A percentile compares a stretch with the other conserved stretches of the same genome.
Conservation (phyloP, 1,140 invertebrate species). For the Galleria mellonella region DNA sequence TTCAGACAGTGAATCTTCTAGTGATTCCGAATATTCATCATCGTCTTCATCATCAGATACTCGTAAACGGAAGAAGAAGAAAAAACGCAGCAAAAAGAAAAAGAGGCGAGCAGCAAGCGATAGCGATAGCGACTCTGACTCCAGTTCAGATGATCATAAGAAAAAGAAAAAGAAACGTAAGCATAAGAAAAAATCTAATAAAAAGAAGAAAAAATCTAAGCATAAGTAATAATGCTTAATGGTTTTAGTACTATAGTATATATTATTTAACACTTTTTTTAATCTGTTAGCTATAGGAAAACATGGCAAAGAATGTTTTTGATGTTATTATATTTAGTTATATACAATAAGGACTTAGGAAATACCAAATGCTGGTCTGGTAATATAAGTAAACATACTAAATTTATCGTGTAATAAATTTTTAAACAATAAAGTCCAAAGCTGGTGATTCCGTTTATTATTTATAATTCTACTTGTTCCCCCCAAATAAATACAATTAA, state of each 20-base stretch:
- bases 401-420: too few relatives aligned
- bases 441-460: too few relatives aligned
- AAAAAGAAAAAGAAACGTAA: slow-evolving; percentile 73
- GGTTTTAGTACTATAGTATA: too few relatives aligned
- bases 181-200: slow-evolving; percentile 70
- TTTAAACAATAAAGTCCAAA: too few relatives aligned
- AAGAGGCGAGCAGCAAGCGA: slow-evolving; percentile 62
- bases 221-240: slow-evolving; percentile 41
- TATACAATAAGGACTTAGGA: too few relatives aligned
- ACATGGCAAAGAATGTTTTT: neutral
- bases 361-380: too few relatives aligned
- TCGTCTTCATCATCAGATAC: slow-evolving; percentile 63
- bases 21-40: slow-evolving; percentile 53
- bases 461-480: too few relatives aligned
- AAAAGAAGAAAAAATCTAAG: slow-evolving; percentile 74
- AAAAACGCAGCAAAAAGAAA: slow-evolving; percentile 65
- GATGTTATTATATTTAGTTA: neutral
- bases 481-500: too few relatives aligned
- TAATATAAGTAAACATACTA: too few relatives aligned
- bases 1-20: slow-evolving; percentile 58
- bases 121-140: slow-evolving; percentile 64
- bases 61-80: slow-evolving; percentile 65
- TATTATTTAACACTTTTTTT: too few relatives aligned
- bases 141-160: slow-evolving; percentile 70
- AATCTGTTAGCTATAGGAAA: neutral